Percentiles rank a stretch among this genome's conserved stretches.
Evolutionary conservation across 2,113 vertebrate species (phyloP).

Genomic region (Sterna hirundo): DNA sequence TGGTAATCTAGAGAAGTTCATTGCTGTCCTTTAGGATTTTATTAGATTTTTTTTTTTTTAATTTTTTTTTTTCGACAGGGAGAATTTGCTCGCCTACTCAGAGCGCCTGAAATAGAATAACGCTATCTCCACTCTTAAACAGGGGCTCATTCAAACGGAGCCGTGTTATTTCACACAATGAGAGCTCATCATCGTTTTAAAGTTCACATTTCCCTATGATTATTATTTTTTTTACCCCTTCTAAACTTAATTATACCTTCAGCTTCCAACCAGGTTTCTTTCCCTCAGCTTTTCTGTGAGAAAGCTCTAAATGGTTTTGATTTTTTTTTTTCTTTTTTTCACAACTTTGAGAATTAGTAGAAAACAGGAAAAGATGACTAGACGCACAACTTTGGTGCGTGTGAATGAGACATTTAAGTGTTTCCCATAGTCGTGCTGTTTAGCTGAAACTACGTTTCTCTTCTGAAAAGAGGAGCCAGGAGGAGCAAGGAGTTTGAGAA

Average conservation of each 20-base stretch:
- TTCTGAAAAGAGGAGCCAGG: not conserved
- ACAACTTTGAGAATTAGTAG: not conserved
- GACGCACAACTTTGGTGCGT: not conserved
- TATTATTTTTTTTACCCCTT: not conserved
- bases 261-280: not conserved
- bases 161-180: not conserved
- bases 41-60: constrained; percentile 35
- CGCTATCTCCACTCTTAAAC: constrained; percentile 45
- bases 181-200: constrained; percentile 2
- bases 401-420: not conserved
- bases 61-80: constrained; percentile 36
- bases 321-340: not conserved
- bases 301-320: not conserved
- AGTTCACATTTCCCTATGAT: not conserved
- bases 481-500: not conserved
- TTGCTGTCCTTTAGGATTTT: constrained; percentile 73
- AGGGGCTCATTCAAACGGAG: constrained; percentile 47
- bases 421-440: not conserved
- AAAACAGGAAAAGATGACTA: not conserved
- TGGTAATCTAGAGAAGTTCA: constrained; percentile 72
- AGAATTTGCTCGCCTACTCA: constrained; percentile 76
- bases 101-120: constrained; percentile 65
- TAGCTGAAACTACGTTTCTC: not conserved
- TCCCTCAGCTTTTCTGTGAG: not conserved
- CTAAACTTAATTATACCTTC: not conserved